Evolutionary conservation across 2,797 vertebrate genomes (phyloP).

Genomic region (Clarias fuscus): DNA sequence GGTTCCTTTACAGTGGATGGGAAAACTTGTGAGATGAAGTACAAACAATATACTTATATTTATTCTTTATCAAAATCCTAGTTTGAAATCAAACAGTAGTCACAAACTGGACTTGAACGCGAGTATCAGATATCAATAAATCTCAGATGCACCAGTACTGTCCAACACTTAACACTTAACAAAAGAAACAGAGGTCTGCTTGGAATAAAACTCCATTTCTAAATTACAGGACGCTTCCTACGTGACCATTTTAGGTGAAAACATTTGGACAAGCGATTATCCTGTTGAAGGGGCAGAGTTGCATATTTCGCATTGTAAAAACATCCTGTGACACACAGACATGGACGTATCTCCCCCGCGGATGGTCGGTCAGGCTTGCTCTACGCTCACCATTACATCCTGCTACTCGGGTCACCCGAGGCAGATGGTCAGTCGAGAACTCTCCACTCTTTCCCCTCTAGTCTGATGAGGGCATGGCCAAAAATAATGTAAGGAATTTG

Average conservation of each 20-base stretch:
- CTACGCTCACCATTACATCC: not conserved
- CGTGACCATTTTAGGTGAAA: constrained; percentile 10
- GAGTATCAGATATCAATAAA: not conserved
- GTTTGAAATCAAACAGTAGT: not conserved
- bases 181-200: not conserved
- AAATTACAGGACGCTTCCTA: not conserved
- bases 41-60: not conserved
- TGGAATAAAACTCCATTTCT: not conserved
- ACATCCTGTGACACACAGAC: constrained; percentile 12
- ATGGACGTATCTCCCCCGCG: not conserved
- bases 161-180: not conserved
- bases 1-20: not conserved
- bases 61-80: not conserved
- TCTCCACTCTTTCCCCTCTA: not conserved
- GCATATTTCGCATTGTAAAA: not conserved
- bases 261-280: not conserved
- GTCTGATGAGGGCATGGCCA: not conserved
- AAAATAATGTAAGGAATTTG: not conserved
- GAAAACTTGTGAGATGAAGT: not conserved
- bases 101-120: not conserved
- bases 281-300: not conserved
- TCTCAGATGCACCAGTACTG: not conserved
- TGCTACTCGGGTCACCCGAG: no score
- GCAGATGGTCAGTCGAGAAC: not conserved
- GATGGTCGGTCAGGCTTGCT: not conserved